Percentiles rank a stretch among this genome's conserved stretches.
These are phyloP conservation scores for Poeciliopsis prolifica DNA, from an alignment of 2,113 vertebrate genomes.

Conservation along the genomic window DNA sequence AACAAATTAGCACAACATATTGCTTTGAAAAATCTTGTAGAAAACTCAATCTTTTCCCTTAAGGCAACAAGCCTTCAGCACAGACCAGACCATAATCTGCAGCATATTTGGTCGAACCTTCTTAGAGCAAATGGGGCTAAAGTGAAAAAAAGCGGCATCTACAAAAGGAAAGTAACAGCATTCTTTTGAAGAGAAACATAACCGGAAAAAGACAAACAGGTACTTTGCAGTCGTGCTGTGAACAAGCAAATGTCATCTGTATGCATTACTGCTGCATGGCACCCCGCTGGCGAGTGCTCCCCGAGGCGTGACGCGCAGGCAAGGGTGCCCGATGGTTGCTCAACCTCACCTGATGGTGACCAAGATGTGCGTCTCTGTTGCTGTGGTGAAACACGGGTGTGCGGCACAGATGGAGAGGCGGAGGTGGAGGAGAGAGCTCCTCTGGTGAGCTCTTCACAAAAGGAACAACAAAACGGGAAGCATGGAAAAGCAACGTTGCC, in stretches of 20 bases:
- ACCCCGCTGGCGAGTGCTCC: not conserved
- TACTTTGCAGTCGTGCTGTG: constrained; percentile 20
- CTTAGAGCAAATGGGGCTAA: constrained; percentile 24
- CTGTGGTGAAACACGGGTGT: constrained; percentile 49
- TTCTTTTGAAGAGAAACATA: not conserved
- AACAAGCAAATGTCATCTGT: constrained; percentile 37
- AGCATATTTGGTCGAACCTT: not conserved
- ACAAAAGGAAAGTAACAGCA: constrained; percentile 37
- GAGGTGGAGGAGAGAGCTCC: constrained; percentile 51
- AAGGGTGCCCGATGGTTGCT: constrained; percentile 8
- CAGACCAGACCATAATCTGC: too few species aligned
- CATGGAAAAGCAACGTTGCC: constrained; percentile 27
- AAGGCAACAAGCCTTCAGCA: too few species aligned
- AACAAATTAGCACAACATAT: too few species aligned
- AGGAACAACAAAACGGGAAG: constrained; percentile 45
- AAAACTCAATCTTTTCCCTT: too few species aligned
- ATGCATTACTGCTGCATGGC: constrained; percentile 24
- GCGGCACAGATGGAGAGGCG: constrained; percentile 65
- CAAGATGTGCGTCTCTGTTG: constrained; percentile 54
- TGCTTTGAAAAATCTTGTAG: too few species aligned
- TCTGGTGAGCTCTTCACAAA: constrained; percentile 25
- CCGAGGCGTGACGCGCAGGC: not conserved
- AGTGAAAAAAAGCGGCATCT: constrained; percentile 42
- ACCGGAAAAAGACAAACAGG: constrained; percentile 13
- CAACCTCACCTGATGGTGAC: constrained; percentile 64